Base-by-base conservation (phyloP, 2,888 invertebrate species). In the Callosobruchus maculatus region DNA sequence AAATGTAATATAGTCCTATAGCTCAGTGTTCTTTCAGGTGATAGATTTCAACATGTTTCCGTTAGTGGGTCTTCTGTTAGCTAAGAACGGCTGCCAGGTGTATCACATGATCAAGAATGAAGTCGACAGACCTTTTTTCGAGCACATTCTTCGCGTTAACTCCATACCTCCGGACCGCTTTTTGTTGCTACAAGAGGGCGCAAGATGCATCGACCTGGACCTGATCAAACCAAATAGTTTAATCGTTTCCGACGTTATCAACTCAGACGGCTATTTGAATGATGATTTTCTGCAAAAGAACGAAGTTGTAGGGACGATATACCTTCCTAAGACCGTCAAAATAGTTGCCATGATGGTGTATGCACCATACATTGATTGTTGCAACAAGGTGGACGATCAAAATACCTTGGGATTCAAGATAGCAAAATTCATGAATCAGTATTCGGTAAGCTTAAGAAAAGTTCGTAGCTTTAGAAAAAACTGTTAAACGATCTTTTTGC, bases 41-140 rank as follows among this genome's bases (percentile, higher is more conserved):
- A 85, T 91, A 70, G 93, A 93, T 83, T 85, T 90, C 30, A 89
- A 89, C 78, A 90, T 90, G 5, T 91, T 93, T 82, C 93, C 93
- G 0, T 79, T 92, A 68, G 89, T 91, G 81, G 92, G 92, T 0
- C 82, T 93, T 68, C 84, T 89, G 73, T 85, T 92, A 83, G 85
- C 91, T 21, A 89, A 89, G 81, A 86, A 88, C 72, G 70, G 78
- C 84, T 69, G 81, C 85, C 22, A 80, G 26, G 77, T 82, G 72
- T 78, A 80, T 68, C 80, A 79, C 30, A 73, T 75, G 3, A 75
- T 80, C 68, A 79, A 77, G 69, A 76, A 77, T 4, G 77, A 78
- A 30, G 22, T 71, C 7, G 78, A 81, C 67, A 75, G 76, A 70
- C 73, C 77, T 18, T 80, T 82, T 74, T 77, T 81, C 30, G 77